These are phyloP conservation scores for Allobates femoralis DNA, from an alignment of 2,797 vertebrate genomes.

Conservation along the genomic window DNA sequence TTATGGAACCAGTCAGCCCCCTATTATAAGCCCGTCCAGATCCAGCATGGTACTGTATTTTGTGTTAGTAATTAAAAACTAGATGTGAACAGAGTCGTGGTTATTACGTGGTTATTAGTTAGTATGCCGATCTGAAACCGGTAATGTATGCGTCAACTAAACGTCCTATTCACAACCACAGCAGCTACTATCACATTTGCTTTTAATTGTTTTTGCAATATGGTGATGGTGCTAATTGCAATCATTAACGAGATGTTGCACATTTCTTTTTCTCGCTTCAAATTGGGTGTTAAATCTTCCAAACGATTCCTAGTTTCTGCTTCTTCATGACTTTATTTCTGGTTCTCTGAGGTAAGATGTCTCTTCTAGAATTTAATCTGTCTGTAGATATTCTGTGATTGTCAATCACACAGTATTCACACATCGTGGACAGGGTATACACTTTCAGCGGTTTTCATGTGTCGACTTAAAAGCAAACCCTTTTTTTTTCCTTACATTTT, in stretches of 20 bases:
- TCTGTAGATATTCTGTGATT: too few relatives aligned
- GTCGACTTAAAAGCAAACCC: too few relatives aligned
- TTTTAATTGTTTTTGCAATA: conserved; percentile 37
- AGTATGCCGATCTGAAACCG: neutral
- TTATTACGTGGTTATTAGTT: neutral
- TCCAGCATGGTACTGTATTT: too few relatives aligned
- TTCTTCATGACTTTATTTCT: neutral
- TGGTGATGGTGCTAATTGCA: conserved; percentile 38
- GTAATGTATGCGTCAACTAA: neutral
- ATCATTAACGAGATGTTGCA: neutral
- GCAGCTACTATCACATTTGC: neutral
- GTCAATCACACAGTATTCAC: too few relatives aligned
- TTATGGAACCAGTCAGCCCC: too few relatives aligned
- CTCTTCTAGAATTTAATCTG: neutral
- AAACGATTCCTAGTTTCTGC: neutral
- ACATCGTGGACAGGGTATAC: too few relatives aligned
- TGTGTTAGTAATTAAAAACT: too few relatives aligned
- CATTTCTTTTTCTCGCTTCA: neutral
- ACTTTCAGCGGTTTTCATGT: too few relatives aligned
- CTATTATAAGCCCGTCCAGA: too few relatives aligned
- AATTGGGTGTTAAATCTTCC: neutral
- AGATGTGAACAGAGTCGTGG: too few relatives aligned
- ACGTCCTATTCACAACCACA: neutral
- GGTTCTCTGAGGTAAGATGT: neutral
- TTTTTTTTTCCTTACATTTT: too few relatives aligned